Evolutionary conservation across 2,888 invertebrate genomes (phyloP), one percentile per base, ranked within the genome.

Genomic region (Caenorhabditis wallacei): DNA sequence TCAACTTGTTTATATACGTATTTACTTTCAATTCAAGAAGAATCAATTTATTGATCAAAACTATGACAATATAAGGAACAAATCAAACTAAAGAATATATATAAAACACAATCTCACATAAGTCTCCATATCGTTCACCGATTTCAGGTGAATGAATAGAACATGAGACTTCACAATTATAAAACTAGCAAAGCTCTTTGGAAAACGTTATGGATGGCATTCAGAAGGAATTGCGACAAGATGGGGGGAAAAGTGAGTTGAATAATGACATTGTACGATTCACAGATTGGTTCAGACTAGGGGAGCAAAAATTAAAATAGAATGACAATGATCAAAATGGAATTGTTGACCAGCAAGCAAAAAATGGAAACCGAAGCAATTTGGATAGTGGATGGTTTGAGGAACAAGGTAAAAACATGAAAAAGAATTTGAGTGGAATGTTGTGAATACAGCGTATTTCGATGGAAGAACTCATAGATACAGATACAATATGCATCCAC

Each of bases 181-280:
- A 69, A 76, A 69, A 69, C 78, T 69, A 78, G 69, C 78, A 46
- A 78, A 78, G 78, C 78, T 78, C 78, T 56, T 78, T 35, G 54
- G 20, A 40, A 18, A 51, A 30, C 37, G 40, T 61, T 61, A 53
- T 68, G 53, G 59, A 61, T 68, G 69, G 69, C 54, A 63, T 54
- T 63, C 51, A 30, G 35, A 54, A 16, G 66, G 48, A 75, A 57
- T 26, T 16, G 30, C 16, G 18, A 48, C 18, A 18, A 48, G 24
- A 63, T n/a, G n/a, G n/a, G n/a, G n/a, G n/a, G n/a, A 53, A 37
- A 56, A 18, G 22, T 13, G 40, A 61, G 57, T 43, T 26, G n/a
- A 26, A 40, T 18, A 10, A 66, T 54, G 30, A 54, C 18, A 35
- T 75, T 57, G 75, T 48, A 57, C 56, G 30, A 59, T 76, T 76